Percentiles rank a stretch among this genome's conserved stretches.
Conservation (phyloP, 1,140 invertebrate species). For the Episyrphus balteatus region DNA sequence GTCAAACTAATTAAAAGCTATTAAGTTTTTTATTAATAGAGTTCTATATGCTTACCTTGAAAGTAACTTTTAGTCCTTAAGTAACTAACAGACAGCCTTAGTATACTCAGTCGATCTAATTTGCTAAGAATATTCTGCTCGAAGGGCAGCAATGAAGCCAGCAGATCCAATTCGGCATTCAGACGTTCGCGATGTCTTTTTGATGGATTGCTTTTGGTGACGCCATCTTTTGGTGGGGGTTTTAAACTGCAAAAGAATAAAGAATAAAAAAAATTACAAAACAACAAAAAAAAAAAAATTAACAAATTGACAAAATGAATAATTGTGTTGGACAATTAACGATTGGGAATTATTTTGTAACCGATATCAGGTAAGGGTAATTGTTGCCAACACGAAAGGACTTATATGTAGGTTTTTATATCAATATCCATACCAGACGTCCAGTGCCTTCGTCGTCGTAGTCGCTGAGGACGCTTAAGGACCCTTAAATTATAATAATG, state of each 20-base stretch:
- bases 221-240: constrained; percentile 87
- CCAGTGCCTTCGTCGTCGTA: too few relatives aligned
- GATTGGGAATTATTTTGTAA: neutral
- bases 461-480: too few relatives aligned
- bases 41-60: constrained; percentile 65
- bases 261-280: constrained; percentile 1
- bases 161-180: constrained; percentile 94
- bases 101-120: constrained; percentile 93
- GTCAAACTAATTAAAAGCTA: constrained; percentile 5
- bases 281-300: neutral
- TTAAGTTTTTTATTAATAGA: neutral
- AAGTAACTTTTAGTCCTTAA: constrained; percentile 98
- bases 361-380: neutral
- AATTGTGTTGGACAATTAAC: neutral
- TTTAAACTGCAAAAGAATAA: constrained; percentile 64
- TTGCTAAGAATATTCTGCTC: constrained; percentile 97
- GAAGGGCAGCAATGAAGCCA: constrained; percentile 95
- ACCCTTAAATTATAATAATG: too few relatives aligned
- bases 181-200: constrained; percentile 94
- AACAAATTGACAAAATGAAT: neutral
- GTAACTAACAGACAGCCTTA: constrained; percentile 94
- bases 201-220: constrained; percentile 97
- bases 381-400: neutral
- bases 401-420: neutral
- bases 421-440: too few relatives aligned